These are phyloP conservation scores for Pogonocherus hispidulus DNA, from an alignment of 2,888 invertebrate genomes.

Conservation along the genomic window DNA sequence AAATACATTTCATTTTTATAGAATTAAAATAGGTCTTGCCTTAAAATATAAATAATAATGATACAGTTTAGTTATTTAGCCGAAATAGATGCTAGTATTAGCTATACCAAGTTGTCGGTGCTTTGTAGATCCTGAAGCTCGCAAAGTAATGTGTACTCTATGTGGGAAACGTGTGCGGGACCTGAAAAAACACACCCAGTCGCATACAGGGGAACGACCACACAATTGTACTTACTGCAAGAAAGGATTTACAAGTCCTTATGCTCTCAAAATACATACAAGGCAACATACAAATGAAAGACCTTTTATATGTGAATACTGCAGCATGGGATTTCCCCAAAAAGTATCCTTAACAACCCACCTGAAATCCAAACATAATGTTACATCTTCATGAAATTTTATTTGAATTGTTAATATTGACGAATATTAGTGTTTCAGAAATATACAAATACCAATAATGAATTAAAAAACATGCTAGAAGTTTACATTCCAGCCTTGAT, in stretches of 20 bases:
- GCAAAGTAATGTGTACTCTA: conserved; percentile 57
- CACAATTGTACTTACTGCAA: conserved; percentile 55
- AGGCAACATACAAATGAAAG: conserved; percentile 61
- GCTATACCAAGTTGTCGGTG: too few species aligned
- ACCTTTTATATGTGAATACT: conserved; percentile 58
- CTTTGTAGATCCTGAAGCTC: conserved; percentile 58
- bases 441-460: neutral
- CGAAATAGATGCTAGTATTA: too few species aligned
- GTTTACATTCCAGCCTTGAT: too few species aligned
- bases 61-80: too few species aligned
- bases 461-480: neutral
- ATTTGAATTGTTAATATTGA: too few species aligned
- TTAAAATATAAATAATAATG: too few species aligned
- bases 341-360: conserved; percentile 59
- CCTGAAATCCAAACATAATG: conserved; percentile 58
- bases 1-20: conserved; percentile 6
- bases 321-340: conserved; percentile 58
- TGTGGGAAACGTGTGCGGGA: conserved; percentile 60
- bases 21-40: too few species aligned
- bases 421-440: neutral
- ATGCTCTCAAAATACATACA: conserved; percentile 59
- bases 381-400: conserved; percentile 2
- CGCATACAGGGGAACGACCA: conserved; percentile 60
- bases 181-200: conserved; percentile 57
- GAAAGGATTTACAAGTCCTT: conserved; percentile 58